Conservation (phyloP, 2,888 invertebrate species). For the Abscondita cerata region DNA sequence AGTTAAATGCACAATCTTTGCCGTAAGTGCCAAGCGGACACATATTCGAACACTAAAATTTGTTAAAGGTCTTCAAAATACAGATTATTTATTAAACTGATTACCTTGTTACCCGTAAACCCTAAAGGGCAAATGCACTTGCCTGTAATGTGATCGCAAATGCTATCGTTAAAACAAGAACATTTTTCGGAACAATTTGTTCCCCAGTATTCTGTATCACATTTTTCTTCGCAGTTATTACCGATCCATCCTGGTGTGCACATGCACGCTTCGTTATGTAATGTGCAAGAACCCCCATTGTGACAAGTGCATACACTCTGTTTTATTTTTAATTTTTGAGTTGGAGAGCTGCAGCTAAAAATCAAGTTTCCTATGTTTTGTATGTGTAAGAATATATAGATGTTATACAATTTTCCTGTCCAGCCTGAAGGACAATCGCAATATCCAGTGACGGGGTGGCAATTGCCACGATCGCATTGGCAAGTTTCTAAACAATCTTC, state of each 20-base stretch:
- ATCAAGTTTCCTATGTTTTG: background rate
- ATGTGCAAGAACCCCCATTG: slow-evolving; percentile 87
- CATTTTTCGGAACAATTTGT: slow-evolving; percentile 81
- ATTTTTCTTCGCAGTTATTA: slow-evolving; percentile 72
- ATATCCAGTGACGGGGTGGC: background rate
- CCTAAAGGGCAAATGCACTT: slow-evolving; percentile 84
- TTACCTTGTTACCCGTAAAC: slow-evolving; percentile 67
- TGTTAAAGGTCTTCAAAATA: background rate
- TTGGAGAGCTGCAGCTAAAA: no score
- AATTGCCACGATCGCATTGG: slow-evolving; percentile 65
- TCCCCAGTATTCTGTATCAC: slow-evolving; percentile 80
- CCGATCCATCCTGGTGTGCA: slow-evolving; percentile 89
- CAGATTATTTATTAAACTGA: background rate
- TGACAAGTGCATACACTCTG: slow-evolving; percentile 35
- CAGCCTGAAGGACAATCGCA: background rate
- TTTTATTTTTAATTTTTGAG: no score
- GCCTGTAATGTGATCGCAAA: slow-evolving; percentile 86
- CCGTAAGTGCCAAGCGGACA: slow-evolving; percentile 83
- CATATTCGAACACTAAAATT: slow-evolving; percentile 82
- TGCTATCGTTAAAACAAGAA: slow-evolving; percentile 66
- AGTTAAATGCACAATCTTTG: slow-evolving; percentile 72
- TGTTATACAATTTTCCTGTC: background rate
- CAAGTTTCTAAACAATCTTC: slow-evolving; percentile 79
- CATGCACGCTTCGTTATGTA: slow-evolving; percentile 76
- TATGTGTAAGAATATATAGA: background rate